A percentile compares a stretch with the other conserved stretches of the same genome.
These are phyloP conservation scores for Caenorhabditis doughertyi DNA, from an alignment of 2,888 invertebrate genomes.

Conservation along the genomic window DNA sequence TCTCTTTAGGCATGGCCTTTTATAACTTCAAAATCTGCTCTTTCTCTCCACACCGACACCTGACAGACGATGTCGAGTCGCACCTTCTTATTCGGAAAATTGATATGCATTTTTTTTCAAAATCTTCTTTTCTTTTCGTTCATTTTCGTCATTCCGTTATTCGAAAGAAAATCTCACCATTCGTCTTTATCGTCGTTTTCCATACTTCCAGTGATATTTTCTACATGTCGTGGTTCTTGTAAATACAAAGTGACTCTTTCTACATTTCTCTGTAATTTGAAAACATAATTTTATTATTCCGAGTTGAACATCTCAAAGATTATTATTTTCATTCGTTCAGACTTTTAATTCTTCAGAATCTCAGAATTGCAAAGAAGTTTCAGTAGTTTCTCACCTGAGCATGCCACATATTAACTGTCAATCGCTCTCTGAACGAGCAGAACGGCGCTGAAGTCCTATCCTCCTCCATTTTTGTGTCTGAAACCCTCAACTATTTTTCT, in stretches of 20 bases:
- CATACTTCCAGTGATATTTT: slow-evolving; percentile 74
- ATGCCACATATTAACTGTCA: slow-evolving; percentile 56
- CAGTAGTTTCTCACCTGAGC: slow-evolving; percentile 30
- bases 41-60: too few relatives aligned
- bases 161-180: slow-evolving; percentile 20
- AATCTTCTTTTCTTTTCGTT: too few relatives aligned
- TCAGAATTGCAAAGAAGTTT: background rate
- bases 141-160: too few relatives aligned
- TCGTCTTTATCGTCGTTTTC: slow-evolving; percentile 65
- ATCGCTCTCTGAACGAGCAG: slow-evolving; percentile 37
- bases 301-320: too few relatives aligned
- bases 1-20: too few relatives aligned
- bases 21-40: too few relatives aligned
- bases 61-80: too few relatives aligned
- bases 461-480: slow-evolving; percentile 57
- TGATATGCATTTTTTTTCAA: slow-evolving; percentile 5
- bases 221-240: slow-evolving; percentile 78
- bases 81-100: too few relatives aligned
- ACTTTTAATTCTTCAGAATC: too few relatives aligned
- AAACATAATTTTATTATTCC: background rate
- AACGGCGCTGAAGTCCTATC: slow-evolving; percentile 18
- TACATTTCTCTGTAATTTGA: slow-evolving; percentile 63
- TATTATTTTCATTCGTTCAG: too few relatives aligned
- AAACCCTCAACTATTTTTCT: background rate
- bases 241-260: slow-evolving; percentile 70